phyloP scores from a whole-genome alignment of 2,797 vertebrate species.

The Anniella stebbinsi region DNA sequence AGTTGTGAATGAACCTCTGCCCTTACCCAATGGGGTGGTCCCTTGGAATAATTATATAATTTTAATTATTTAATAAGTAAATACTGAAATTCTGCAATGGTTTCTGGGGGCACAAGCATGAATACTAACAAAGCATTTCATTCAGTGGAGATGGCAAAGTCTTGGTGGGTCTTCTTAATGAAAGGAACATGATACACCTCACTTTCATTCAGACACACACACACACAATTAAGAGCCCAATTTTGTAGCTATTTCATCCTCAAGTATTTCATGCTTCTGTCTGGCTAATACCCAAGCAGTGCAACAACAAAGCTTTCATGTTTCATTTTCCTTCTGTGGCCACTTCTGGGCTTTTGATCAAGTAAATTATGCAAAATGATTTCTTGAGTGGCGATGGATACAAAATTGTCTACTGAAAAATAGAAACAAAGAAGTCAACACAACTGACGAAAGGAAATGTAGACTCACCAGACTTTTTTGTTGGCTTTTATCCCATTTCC shows the following conservation, averaged over 20 bases:
- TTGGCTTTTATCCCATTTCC: conserved; percentile 32
- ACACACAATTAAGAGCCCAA: neutral
- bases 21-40: neutral
- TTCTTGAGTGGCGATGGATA: conserved; percentile 28
- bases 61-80: neutral
- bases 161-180: neutral
- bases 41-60: too few species aligned
- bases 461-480: neutral
- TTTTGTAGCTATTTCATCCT: neutral
- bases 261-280: conserved; percentile 30
- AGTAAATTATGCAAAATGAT: conserved; percentile 50
- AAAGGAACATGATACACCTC: neutral
- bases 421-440: conserved; percentile 19
- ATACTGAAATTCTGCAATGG: neutral
- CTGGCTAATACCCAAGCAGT: neutral
- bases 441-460: neutral
- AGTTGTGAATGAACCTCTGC: neutral
- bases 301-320: neutral
- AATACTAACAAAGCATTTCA: neutral
- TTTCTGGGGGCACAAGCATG: neutral
- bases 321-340: conserved; percentile 8
- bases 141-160: neutral
- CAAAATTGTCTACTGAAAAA: conserved; percentile 24
- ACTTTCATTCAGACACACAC: neutral
- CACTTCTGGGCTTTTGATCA: conserved; percentile 22